phyloP scores from a whole-genome alignment of 2,888 invertebrate species.

The Invenusta paracnida region DNA sequence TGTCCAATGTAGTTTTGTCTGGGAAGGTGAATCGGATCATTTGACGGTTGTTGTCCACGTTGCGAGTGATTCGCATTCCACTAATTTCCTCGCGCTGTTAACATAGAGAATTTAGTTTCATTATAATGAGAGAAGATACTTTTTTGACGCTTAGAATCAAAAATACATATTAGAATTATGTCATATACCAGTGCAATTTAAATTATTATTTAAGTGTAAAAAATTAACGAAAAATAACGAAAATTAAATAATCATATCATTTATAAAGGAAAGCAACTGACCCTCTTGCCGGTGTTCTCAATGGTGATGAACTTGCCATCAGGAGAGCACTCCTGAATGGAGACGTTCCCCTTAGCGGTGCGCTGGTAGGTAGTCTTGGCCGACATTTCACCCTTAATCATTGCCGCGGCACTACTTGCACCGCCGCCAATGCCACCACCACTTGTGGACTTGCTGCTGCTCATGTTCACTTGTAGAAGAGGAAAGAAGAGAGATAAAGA shows the following conservation, averaged over 20 bases:
- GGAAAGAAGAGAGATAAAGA: neutral
- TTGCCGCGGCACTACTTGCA: neutral
- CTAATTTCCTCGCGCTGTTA: conserved; percentile 59
- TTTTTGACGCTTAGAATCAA: no score
- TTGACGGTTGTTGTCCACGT: conserved; percentile 51
- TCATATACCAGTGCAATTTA: no score
- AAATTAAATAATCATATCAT: no score
- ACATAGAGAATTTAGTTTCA: neutral
- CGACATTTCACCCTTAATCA: conserved; percentile 61
- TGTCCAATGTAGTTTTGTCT: conserved; percentile 31
- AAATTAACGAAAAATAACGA: no score
- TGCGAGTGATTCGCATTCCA: conserved; percentile 60
- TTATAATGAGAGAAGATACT: neutral
- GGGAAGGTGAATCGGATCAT: conserved; percentile 40
- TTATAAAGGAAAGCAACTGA: no score
- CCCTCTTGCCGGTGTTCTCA: conserved; percentile 60
- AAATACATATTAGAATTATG: no score
- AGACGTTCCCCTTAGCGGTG: conserved; percentile 62
- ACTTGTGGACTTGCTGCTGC: neutral
- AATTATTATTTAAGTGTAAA: no score
- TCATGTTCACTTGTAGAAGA: neutral
- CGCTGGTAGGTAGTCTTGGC: conserved; percentile 64
- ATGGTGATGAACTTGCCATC: conserved; percentile 62
- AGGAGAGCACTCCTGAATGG: conserved; percentile 61
- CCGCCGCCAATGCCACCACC: conserved; percentile 13